Evolutionary conservation across 2,888 invertebrate genomes (phyloP).

Genomic region (Aromia moschata): DNA sequence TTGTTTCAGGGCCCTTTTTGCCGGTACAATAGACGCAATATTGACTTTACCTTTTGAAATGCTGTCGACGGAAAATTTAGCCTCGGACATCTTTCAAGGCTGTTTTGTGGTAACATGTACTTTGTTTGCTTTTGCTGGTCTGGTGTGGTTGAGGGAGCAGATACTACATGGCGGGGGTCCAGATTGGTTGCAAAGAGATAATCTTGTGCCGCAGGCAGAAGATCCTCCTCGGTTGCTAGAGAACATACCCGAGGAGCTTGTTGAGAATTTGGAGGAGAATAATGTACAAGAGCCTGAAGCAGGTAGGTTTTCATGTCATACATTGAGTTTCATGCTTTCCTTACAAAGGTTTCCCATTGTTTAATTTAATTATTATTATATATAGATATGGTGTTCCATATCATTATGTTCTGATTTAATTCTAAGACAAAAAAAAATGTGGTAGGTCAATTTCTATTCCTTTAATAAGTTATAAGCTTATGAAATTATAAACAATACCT

Average conservation of each 20-base stretch:
- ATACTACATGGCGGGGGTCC: conserved; percentile 97
- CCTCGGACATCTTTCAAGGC: conserved; percentile 94
- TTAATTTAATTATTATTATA: no score
- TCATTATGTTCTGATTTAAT: no score
- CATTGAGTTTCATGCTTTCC: no score
- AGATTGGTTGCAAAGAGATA: conserved; percentile 90
- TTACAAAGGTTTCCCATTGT: no score
- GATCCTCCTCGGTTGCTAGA: conserved; percentile 54
- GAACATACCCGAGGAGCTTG: conserved; percentile 53
- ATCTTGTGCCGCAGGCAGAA: conserved; percentile 64
- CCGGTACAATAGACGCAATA: conserved; percentile 86
- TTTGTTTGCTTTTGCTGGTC: conserved; percentile 92
- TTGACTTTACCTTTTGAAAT: conserved; percentile 91
- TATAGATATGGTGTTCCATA: no score
- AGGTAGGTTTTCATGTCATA: no score
- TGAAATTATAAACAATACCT: no score
- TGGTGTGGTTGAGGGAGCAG: conserved; percentile 98
- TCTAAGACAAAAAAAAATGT: no score
- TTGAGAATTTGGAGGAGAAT: conserved; percentile 54
- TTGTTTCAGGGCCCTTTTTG: conserved; percentile 79
- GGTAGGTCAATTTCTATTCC: no score
- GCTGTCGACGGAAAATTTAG: conserved; percentile 90
- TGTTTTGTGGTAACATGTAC: conserved; percentile 97
- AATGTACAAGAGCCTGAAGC: conserved; percentile 36
- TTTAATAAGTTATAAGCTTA: no score